These are phyloP conservation scores for Falco biarmicus DNA, from an alignment of 2,797 vertebrate species.

Conservation along the genomic window DNA sequence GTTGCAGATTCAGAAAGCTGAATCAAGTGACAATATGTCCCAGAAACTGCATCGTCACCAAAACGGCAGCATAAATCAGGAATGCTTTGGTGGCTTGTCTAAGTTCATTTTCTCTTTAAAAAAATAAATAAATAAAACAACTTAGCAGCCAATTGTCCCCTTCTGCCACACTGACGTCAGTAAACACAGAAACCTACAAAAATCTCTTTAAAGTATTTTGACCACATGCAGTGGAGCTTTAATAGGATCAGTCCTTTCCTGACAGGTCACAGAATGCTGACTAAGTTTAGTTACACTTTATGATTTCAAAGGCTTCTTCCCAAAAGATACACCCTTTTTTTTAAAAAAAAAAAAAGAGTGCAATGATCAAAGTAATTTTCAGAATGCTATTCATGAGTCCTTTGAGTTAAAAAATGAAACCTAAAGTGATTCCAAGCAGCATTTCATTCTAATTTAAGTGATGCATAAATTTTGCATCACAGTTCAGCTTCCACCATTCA, in stretches of 20 bases:
- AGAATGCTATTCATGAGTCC: slow-evolving; percentile 15
- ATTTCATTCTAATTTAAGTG: slow-evolving; percentile 25
- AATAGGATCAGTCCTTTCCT: slow-evolving; percentile 59
- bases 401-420: slow-evolving; percentile 9
- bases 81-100: neutral
- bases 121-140: accelerated
- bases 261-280: slow-evolving; percentile 58
- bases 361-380: slow-evolving; percentile 62
- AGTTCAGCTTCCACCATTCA: neutral
- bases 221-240: slow-evolving; percentile 29
- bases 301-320: slow-evolving; percentile 66
- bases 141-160: neutral
- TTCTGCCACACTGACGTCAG: slow-evolving; percentile 7
- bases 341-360: neutral
- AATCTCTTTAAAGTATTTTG: slow-evolving; percentile 59
- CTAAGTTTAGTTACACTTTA: slow-evolving; percentile 63
- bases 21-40: neutral
- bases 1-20: neutral
- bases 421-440: slow-evolving; percentile 1
- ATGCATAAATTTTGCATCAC: neutral
- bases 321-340: slow-evolving; percentile 1
- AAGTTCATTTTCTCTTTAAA: neutral
- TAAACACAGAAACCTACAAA: slow-evolving; percentile 53
- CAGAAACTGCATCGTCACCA: neutral
- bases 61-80: neutral